Evolutionary conservation across 2,888 invertebrate genomes (phyloP).

Genomic region (Campoletis raptor): DNA sequence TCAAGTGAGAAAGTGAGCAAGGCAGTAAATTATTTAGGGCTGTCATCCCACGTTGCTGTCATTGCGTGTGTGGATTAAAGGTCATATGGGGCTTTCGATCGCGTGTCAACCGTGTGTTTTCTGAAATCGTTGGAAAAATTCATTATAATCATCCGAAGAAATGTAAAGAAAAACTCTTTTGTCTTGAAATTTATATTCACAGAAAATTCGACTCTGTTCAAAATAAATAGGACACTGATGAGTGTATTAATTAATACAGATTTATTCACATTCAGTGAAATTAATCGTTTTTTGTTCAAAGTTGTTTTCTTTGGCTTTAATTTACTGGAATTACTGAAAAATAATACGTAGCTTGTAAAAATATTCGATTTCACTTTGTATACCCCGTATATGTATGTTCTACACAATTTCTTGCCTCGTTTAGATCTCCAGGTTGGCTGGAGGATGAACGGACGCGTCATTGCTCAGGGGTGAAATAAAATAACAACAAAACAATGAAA

Average conservation of each 20-base stretch:
- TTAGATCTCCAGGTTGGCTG: slow-evolving; percentile 56
- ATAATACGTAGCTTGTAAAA: background rate
- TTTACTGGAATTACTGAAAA: background rate
- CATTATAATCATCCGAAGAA: background rate
- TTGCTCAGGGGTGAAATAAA: slow-evolving; percentile 82
- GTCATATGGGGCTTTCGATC: slow-evolving; percentile 31
- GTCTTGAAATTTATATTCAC: background rate
- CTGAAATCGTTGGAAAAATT: background rate
- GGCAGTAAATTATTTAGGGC: slow-evolving; percentile 84
- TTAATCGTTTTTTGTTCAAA: background rate
- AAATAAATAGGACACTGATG: background rate
- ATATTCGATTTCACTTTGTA: background rate
- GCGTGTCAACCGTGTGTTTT: background rate
- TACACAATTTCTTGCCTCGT: slow-evolving; percentile 45
- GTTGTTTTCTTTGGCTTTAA: background rate
- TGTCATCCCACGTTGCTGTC: slow-evolving; percentile 70
- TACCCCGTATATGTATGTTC: background rate
- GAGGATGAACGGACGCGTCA: slow-evolving; percentile 56
- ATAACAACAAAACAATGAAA: slow-evolving; percentile 85
- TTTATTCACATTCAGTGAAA: background rate
- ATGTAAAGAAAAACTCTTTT: background rate
- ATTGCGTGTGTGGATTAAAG: slow-evolving; percentile 68
- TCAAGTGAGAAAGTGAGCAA: slow-evolving; percentile 66
- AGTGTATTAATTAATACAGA: background rate
- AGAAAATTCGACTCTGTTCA: background rate